Evolutionary conservation across 2,113 vertebrate species (phyloP).

Genomic region (Myocastor coypus): DNA sequence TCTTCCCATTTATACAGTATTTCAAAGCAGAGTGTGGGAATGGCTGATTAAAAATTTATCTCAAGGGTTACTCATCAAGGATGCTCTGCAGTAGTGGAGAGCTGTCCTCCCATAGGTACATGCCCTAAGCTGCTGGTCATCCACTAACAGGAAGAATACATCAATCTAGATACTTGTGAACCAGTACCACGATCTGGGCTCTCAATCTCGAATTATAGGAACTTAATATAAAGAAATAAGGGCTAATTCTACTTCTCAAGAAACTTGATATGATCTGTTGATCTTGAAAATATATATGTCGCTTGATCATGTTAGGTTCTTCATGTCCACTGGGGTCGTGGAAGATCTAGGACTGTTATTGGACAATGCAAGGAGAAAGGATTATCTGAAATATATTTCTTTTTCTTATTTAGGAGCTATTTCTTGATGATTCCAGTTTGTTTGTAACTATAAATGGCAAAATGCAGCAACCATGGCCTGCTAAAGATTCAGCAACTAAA

Average conservation of each 20-base stretch:
- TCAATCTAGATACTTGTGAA: neutral
- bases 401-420: neutral
- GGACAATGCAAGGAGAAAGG: neutral
- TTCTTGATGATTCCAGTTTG: neutral
- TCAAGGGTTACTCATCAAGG: neutral
- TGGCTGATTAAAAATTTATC: neutral
- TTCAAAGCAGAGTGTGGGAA: neutral
- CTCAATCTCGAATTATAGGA: neutral
- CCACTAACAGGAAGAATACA: neutral
- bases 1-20: no score
- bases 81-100: neutral
- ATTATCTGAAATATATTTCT: neutral
- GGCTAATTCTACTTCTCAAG: neutral
- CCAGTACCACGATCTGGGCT: no score
- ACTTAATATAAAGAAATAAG: neutral
- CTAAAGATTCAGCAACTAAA: neutral
- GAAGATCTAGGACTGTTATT: neutral
- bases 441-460: neutral
- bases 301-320: neutral
- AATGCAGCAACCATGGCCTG: neutral
- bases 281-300: neutral
- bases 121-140: no score
- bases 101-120: neutral
- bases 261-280: neutral
- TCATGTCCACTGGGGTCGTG: neutral